Conservation (phyloP, 1,140 invertebrate species). For the Argopecten irradians region DNA sequence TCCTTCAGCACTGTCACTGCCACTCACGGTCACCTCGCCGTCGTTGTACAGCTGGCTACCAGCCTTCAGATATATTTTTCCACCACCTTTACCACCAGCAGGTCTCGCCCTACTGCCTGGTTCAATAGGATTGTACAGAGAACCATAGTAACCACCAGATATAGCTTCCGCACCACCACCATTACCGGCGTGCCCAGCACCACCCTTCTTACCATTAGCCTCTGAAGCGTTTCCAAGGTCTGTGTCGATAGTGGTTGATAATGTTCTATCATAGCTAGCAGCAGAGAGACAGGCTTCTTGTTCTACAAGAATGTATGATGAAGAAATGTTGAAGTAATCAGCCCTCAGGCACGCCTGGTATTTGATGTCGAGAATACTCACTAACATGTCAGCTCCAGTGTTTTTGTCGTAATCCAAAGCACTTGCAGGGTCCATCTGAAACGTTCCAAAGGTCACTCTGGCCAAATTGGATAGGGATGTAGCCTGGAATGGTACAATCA, state of each 20-base stretch:
- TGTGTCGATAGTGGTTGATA: conserved; percentile 58
- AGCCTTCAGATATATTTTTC: conserved; percentile 59
- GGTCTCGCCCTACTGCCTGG: conserved; percentile 62
- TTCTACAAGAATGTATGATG: conserved; percentile 61
- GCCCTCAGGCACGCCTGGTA: conserved; percentile 60
- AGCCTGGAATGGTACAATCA: conserved; percentile 60
- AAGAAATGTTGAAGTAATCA: conserved; percentile 66
- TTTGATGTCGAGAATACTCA: conserved; percentile 61
- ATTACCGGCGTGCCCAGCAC: conserved; percentile 65
- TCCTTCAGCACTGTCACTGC: conserved; percentile 54
- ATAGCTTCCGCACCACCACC: conserved; percentile 54
- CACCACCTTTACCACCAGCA: conserved; percentile 62
- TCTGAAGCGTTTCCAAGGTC: conserved; percentile 49
- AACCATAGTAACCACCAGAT: conserved; percentile 59
- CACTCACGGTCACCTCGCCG: conserved; percentile 65
- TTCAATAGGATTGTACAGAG: conserved; percentile 61
- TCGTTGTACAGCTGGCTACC: conserved; percentile 62
- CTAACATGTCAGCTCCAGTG: conserved; percentile 65
- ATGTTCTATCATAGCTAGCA: conserved; percentile 57
- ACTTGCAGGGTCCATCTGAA: conserved; percentile 67
- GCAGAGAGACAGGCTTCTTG: conserved; percentile 60
- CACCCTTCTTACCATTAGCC: conserved; percentile 48
- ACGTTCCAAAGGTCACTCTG: conserved; percentile 61
- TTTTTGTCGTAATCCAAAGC: conserved; percentile 63
- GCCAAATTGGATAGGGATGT: conserved; percentile 51